Base-by-base conservation (phyloP, 2,113 vertebrate genomes). In the Lathamus discolor region DNA sequence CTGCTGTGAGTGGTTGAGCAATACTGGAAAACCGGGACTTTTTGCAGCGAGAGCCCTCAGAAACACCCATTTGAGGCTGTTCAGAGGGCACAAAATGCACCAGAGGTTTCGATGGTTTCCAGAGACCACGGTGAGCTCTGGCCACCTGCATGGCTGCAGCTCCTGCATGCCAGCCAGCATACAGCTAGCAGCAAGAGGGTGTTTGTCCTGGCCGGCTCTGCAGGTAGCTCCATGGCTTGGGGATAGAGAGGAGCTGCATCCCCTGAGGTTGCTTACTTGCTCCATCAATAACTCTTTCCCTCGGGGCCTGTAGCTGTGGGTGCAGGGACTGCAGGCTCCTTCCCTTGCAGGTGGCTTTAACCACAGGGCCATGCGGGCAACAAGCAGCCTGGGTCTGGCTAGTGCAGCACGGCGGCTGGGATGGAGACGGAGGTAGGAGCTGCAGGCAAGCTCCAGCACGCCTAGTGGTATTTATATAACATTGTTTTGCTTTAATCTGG, bases 271-370 rank as follows among this genome's bases (percentile, higher is more conserved):
- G 48, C 52, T 35, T 55, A 63, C 46, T 67, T 51, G 41, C 54
- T 86, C 59, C 59, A 33, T 39, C 19, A 1, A 0, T 63, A 46
- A 22, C 19, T 0, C 41, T 81, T 88, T 33, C 68, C 54, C 0
- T 0, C 1, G 1, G 54, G 49, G 22, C 44, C 33, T 0, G 1
- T 6, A 10, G 63, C 83, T 2, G 1, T 3, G 3, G 89, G 75
- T 1, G 0, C 61, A 35, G 67, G 61, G 70, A 28, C n/a, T 7
- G 69, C 22, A 0, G 1, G 39, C 63, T 88, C 63, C 61, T 57
- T 17, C 16, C 54, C 77, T 52, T 3, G 7, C 61, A 10, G 74
- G 55, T 28, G 35, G 54, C 59, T 68, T 61, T 67, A 7, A 25
- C 72, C 1, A 0, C 18, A 1, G 54, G 81, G 44, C 81, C 1